A percentile compares a stretch with the other conserved stretches of the same genome.
Conservation (phyloP, 2,888 invertebrate species). For the Serrognathus titanus region DNA sequence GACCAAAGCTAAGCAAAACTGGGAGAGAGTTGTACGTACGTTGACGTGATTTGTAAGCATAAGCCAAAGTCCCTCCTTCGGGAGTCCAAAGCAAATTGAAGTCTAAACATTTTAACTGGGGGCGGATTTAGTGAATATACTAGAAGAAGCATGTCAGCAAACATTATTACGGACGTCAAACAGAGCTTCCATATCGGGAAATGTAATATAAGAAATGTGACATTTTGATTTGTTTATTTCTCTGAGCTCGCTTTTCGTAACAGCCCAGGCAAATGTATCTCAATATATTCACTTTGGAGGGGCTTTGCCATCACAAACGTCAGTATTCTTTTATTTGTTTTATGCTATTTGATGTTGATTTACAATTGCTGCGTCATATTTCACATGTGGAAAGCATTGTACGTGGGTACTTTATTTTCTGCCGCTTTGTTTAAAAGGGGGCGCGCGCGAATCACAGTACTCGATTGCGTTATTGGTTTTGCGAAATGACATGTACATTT, state of each 20-base stretch:
- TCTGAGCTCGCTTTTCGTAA: slow-evolving; percentile 11
- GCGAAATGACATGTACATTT: not conserved
- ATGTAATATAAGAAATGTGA: slow-evolving; percentile 44
- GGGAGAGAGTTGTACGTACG: not conserved
- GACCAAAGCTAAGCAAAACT: too few relatives aligned
- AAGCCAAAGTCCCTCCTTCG: slow-evolving; percentile 35
- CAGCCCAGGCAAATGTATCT: slow-evolving; percentile 22
- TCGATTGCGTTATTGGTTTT: too few relatives aligned
- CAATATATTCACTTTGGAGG: slow-evolving; percentile 27
- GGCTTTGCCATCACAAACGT: slow-evolving; percentile 18
- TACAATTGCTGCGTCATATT: not conserved
- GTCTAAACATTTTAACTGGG: slow-evolving; percentile 46
- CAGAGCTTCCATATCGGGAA: slow-evolving; percentile 37
- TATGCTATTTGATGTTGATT: not conserved
- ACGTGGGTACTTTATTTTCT: too few relatives aligned
- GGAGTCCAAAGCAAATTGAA: slow-evolving; percentile 44
- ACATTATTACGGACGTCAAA: slow-evolving; percentile 46
- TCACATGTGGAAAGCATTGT: too few relatives aligned
- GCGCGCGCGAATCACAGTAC: too few relatives aligned
- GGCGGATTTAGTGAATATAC: slow-evolving; percentile 36
- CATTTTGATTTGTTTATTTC: slow-evolving; percentile 44
- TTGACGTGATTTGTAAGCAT: slow-evolving; percentile 41
- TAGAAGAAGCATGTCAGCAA: slow-evolving; percentile 35
- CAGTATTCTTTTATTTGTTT: not conserved
- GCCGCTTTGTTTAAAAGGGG: too few relatives aligned